Percentiles rank a stretch among this genome's conserved stretches.
These are phyloP conservation scores for Aethes cnicana DNA, from an alignment of 2,888 invertebrate genomes.

Conservation along the genomic window DNA sequence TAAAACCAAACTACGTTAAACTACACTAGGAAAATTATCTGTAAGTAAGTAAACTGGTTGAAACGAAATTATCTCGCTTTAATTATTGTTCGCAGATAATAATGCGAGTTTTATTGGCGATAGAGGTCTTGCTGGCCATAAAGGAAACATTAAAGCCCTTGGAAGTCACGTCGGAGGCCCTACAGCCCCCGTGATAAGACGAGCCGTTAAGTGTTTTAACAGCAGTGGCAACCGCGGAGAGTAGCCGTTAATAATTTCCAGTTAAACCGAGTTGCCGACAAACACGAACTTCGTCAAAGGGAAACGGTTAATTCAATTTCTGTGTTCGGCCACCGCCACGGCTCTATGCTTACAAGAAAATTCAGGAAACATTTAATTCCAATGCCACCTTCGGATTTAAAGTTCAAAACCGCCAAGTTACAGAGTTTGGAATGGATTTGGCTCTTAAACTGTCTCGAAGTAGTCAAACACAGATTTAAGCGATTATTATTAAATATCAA, in stretches of 20 bases:
- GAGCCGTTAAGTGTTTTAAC: slow-evolving; percentile 33
- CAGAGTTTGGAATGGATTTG: slow-evolving; percentile 40
- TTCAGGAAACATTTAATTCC: slow-evolving; percentile 66
- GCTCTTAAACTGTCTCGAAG: slow-evolving; percentile 15
- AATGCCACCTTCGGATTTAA: slow-evolving; percentile 57
- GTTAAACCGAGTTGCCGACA: slow-evolving; percentile 57
- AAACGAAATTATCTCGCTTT: neutral
- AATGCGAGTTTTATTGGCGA: slow-evolving; percentile 20
- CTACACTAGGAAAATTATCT: too few relatives aligned
- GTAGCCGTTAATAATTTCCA: slow-evolving; percentile 60
- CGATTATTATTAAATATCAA: too few relatives aligned
- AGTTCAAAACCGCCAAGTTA: slow-evolving; percentile 48
- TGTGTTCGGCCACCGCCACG: slow-evolving; percentile 58
- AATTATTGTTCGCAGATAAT: slow-evolving; percentile 25
- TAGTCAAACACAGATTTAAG: slow-evolving; percentile 12
- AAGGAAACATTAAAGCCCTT: slow-evolving; percentile 17
- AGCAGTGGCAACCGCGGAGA: slow-evolving; percentile 45
- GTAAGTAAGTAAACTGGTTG: neutral
- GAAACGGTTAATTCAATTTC: slow-evolving; percentile 70
- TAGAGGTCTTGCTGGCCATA: slow-evolving; percentile 6
- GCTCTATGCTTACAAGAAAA: slow-evolving; percentile 59
- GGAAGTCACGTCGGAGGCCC: slow-evolving; percentile 14
- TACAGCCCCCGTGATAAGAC: slow-evolving; percentile 9
- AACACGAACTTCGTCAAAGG: slow-evolving; percentile 69
- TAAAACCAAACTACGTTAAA: too few relatives aligned